A percentile compares a stretch with the other conserved stretches of the same genome.
Conservation (phyloP, 2,797 vertebrate genomes). For the Iguana delicatissima region DNA sequence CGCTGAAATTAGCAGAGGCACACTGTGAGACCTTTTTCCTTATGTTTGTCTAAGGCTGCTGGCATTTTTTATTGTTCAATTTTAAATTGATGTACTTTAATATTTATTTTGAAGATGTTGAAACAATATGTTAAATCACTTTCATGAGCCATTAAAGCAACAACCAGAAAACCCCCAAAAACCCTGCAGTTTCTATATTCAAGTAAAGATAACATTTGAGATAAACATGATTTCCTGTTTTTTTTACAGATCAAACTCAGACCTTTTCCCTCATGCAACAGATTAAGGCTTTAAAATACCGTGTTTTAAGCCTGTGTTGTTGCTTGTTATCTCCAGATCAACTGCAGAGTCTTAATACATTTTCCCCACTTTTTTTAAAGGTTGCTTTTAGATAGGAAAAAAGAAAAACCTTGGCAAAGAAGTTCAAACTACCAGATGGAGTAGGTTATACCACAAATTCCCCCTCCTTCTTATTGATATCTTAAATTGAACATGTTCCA, state of each 20-base stretch:
- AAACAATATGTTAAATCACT: slow-evolving; percentile 75
- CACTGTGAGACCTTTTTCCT: slow-evolving; percentile 39
- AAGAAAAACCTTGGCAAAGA: slow-evolving; percentile 80
- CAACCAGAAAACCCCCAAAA: slow-evolving; percentile 18
- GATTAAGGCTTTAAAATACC: slow-evolving; percentile 71
- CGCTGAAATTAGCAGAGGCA: slow-evolving; percentile 23
- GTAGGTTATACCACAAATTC: slow-evolving; percentile 79
- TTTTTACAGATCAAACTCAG: slow-evolving; percentile 66
- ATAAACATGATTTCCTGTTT: slow-evolving; percentile 72
- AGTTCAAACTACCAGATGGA: slow-evolving; percentile 82
- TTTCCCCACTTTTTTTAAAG: slow-evolving; percentile 60
- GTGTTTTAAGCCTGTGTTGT: slow-evolving; percentile 72
- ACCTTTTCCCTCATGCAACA: slow-evolving; percentile 70
- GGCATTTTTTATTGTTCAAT: slow-evolving; percentile 44
- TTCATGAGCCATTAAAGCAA: slow-evolving; percentile 75
- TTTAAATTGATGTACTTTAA: slow-evolving; percentile 66
- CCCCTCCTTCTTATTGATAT: slow-evolving; percentile 79
- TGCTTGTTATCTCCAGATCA: slow-evolving; percentile 82
- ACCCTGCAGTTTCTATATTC: slow-evolving; percentile 70
- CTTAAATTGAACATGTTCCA: slow-evolving; percentile 83
- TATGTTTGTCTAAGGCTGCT: slow-evolving; percentile 45
- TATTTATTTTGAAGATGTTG: slow-evolving; percentile 71
- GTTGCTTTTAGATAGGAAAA: slow-evolving; percentile 83
- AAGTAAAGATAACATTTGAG: slow-evolving; percentile 74
- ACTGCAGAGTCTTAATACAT: slow-evolving; percentile 74